Evolutionary conservation across 2,113 vertebrate species (phyloP).

Genomic region (Hydropotes inermis): DNA sequence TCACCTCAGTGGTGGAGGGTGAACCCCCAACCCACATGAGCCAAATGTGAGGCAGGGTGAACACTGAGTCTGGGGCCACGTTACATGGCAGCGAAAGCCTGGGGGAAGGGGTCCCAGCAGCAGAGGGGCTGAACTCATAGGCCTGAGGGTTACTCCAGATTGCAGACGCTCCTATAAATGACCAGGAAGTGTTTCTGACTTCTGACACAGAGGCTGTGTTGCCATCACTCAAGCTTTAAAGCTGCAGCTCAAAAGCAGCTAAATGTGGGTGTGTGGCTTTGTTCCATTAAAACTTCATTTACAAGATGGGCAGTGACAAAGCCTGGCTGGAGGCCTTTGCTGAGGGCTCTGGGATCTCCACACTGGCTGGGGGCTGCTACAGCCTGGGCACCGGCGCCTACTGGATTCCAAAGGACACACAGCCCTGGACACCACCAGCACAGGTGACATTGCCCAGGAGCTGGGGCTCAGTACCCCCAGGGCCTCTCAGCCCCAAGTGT

Average conservation of each 20-base stretch:
- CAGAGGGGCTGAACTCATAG: background rate
- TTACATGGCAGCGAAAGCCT: background rate
- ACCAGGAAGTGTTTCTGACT: background rate
- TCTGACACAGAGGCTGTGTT: background rate
- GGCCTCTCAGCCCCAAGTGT: background rate
- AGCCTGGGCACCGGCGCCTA: background rate
- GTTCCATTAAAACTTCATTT: background rate
- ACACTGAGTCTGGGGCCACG: fast-evolving
- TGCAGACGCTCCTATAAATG: fast-evolving
- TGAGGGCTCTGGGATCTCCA: background rate
- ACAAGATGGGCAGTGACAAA: background rate
- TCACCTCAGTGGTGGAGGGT: background rate
- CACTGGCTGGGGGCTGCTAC: background rate
- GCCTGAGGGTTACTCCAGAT: background rate
- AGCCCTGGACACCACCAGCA: background rate
- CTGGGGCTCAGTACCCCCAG: background rate
- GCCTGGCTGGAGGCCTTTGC: background rate
- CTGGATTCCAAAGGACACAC: background rate
- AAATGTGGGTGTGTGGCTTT: background rate
- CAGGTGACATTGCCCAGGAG: background rate
- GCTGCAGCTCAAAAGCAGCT: background rate
- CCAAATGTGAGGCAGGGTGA: background rate
- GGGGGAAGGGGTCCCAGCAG: background rate
- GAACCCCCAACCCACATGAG: background rate
- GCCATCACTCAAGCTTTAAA: background rate